phyloP scores from a whole-genome alignment of 1,140 invertebrate species.

The Halesus radiatus region DNA sequence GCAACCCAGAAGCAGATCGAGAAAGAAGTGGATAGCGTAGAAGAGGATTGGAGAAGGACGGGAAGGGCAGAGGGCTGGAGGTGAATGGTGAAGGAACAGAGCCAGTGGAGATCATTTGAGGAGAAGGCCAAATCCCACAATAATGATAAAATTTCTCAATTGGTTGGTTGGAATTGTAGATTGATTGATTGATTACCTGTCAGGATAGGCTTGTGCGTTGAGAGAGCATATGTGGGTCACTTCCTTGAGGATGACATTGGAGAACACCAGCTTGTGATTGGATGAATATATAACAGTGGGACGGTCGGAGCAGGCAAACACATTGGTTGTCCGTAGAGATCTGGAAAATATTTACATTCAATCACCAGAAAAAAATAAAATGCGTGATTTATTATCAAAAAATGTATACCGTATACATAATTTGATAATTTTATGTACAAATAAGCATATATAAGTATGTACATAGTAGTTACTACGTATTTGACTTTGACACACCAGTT shows the following conservation, averaged over 20 bases:
- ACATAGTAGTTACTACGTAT: too few relatives aligned
- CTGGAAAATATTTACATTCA: conserved; percentile 60
- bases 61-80: too few relatives aligned
- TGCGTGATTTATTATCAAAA: background rate
- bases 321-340: conserved; percentile 94
- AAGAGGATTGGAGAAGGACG: too few relatives aligned
- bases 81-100: too few relatives aligned
- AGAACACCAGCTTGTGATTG: conserved; percentile 99
- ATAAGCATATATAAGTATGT: too few relatives aligned
- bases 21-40: too few relatives aligned
- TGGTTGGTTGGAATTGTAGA: background rate
- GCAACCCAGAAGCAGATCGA: too few relatives aligned
- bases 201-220: conserved; percentile 94
- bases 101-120: too few relatives aligned
- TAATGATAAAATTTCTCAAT: too few relatives aligned
- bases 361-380: background rate
- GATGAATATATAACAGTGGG: conserved; percentile 99
- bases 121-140: too few relatives aligned
- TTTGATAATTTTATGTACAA: too few relatives aligned
- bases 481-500: too few relatives aligned
- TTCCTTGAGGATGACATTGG: conserved; percentile 98
- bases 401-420: background rate
- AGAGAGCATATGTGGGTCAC: conserved; percentile 99
- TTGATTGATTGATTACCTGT: conserved; percentile 80
- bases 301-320: conserved; percentile 98